Percentiles rank a stretch among this genome's conserved stretches.
Evolutionary conservation across 2,113 vertebrate species (phyloP).

Genomic region (Gallinago undulata): DNA sequence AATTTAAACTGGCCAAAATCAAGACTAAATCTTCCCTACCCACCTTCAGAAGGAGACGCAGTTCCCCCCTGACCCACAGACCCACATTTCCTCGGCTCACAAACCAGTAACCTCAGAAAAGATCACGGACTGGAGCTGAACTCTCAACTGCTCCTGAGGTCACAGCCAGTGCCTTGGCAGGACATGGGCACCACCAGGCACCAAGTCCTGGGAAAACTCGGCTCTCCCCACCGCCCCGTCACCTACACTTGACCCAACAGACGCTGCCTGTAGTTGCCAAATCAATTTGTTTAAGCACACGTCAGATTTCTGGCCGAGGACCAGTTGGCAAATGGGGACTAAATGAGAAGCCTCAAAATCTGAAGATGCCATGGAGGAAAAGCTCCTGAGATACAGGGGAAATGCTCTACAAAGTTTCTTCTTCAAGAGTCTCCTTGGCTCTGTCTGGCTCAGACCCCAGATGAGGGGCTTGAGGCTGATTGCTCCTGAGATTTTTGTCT

Average conservation of each 20-base stretch:
- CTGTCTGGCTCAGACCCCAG: neutral
- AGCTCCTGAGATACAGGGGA: neutral
- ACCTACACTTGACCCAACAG: neutral
- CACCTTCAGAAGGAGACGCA: neutral
- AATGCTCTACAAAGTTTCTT: neutral
- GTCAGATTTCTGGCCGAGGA: neutral
- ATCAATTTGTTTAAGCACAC: neutral
- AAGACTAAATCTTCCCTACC: neutral
- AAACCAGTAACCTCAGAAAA: neutral
- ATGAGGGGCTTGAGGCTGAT: neutral
- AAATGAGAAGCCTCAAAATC: neutral
- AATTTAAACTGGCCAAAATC: rapidly evolving
- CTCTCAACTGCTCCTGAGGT: neutral
- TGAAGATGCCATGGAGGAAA: neutral
- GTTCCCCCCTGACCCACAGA: neutral
- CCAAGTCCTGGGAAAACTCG: rapidly evolving
- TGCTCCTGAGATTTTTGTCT: neutral
- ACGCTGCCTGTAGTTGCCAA: neutral
- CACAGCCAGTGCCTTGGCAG: neutral
- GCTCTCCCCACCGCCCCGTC: neutral
- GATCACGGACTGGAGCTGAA: neutral
- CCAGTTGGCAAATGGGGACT: neutral
- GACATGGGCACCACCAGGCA: neutral
- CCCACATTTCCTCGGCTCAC: neutral
- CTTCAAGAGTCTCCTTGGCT: too few relatives aligned